phyloP scores from a whole-genome alignment of 2,888 invertebrate genomes.

The Drosophila setosimentum region DNA sequence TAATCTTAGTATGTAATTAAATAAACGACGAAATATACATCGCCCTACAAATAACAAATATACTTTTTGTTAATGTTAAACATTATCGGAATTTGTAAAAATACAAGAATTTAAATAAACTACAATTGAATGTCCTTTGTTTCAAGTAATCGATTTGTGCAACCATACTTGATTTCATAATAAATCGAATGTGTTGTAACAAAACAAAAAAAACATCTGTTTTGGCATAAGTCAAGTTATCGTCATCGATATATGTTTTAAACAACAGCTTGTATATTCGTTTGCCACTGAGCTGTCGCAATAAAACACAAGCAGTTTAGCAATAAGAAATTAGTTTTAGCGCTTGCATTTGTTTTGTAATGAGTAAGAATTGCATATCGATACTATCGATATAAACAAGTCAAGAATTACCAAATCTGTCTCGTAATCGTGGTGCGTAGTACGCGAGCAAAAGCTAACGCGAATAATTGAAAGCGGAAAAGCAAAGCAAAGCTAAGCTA shows the following conservation, averaged over 20 bases:
- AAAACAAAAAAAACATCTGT: not conserved
- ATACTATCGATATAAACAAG: constrained; percentile 26
- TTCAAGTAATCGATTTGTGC: constrained; percentile 1
- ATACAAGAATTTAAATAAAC: not conserved
- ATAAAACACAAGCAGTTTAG: not conserved
- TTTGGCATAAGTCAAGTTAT: not conserved
- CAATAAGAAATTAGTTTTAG: not conserved
- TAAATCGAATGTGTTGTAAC: not conserved
- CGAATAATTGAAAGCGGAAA: constrained; percentile 56
- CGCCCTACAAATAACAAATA: not conserved
- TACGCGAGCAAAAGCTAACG: constrained; percentile 54
- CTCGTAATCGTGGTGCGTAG: constrained; percentile 61
- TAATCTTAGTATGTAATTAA: not conserved
- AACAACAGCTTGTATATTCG: not conserved
- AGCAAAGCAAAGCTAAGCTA: constrained; percentile 48
- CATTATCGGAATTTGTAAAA: not conserved
- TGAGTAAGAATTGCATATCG: constrained; percentile 23
- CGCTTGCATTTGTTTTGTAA: not conserved
- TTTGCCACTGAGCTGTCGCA: no score
- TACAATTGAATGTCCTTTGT: not conserved
- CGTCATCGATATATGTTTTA: not conserved
- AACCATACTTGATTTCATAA: not conserved
- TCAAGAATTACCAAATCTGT: constrained; percentile 28
- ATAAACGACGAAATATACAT: not conserved
- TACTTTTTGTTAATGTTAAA: not conserved